phyloP scores from a whole-genome alignment of 2,113 vertebrate species.

The Percopsis transmontana region DNA sequence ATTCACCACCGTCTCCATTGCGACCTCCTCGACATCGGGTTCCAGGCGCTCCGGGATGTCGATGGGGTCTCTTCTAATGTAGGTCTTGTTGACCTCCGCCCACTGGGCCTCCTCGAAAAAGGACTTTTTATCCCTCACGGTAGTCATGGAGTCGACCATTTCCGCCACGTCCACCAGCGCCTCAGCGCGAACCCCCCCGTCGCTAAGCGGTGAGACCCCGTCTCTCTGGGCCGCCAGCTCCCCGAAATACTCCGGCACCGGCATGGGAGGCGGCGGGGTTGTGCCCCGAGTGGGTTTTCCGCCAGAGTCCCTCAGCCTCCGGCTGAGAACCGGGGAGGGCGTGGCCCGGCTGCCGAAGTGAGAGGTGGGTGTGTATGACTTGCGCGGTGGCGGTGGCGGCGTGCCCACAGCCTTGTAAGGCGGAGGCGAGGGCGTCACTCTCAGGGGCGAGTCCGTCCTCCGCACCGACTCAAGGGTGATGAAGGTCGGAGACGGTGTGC shows the following conservation, averaged over 20 bases:
- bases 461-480: conserved; percentile 88
- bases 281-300: conserved; percentile 76
- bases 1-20: conserved; percentile 41
- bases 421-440: conserved; percentile 74
- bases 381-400: conserved; percentile 73
- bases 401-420: conserved; percentile 69
- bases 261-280: conserved; percentile 51
- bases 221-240: conserved; percentile 71
- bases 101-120: conserved; percentile 81
- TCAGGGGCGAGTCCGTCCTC: conserved; percentile 75
- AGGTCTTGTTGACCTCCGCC: conserved; percentile 73
- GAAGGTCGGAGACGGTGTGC: conserved; percentile 86
- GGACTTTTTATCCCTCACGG: conserved; percentile 78
- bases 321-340: conserved; percentile 80
- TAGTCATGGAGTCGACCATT: conserved; percentile 73
- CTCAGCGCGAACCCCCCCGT: conserved; percentile 75
- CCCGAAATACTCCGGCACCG: conserved; percentile 45
- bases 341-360: conserved; percentile 61
- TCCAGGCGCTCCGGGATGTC: conserved; percentile 74
- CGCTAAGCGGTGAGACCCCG: conserved; percentile 72
- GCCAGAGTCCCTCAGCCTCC: conserved; percentile 82
- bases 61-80: conserved; percentile 75
- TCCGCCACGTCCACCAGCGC: conserved; percentile 62
- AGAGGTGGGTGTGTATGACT: conserved; percentile 65
- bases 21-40: conserved; percentile 71